A percentile compares a stretch with the other conserved stretches of the same genome.
phyloP scores from a whole-genome alignment of 92 coral and sea anemone species.

The Diadumene lineata region DNA sequence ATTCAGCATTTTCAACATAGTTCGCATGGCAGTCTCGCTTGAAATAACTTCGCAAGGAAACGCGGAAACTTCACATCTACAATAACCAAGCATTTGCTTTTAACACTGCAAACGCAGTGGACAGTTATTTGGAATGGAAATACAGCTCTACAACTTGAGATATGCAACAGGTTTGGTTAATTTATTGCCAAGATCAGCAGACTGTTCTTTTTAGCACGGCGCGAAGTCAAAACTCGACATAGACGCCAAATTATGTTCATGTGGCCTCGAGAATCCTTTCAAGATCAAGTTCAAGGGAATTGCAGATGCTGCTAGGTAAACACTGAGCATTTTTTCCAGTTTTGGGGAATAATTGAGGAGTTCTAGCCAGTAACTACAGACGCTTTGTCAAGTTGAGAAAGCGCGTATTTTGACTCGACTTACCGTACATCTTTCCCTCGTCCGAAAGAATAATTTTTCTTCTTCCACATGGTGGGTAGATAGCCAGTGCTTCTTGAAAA shows the following conservation, averaged over 20 bases:
- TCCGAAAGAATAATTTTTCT: slow-evolving; percentile 97
- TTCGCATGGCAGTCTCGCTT: slow-evolving; percentile 63
- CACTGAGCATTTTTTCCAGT: too few species aligned
- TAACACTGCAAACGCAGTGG: slow-evolving; percentile 4
- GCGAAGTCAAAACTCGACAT: too few species aligned
- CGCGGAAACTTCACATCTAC: slow-evolving; percentile 28
- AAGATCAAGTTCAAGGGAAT: too few species aligned
- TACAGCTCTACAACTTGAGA: neutral
- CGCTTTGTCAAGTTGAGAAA: slow-evolving; percentile 29
- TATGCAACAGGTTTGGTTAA: slow-evolving; percentile 31
- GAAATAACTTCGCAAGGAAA: slow-evolving; percentile 45
- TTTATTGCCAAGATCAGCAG: slow-evolving; percentile 10
- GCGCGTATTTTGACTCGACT: slow-evolving; percentile 35
- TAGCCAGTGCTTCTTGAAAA: slow-evolving; percentile 97
- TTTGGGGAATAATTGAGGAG: too few species aligned
- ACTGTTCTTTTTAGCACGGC: slow-evolving; percentile 37
- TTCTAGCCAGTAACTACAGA: slow-evolving; percentile 27
- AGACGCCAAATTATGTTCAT: too few species aligned
- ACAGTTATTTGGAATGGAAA: neutral
- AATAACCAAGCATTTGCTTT: slow-evolving; percentile 27
- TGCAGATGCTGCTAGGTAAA: too few species aligned
- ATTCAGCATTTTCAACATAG: slow-evolving; percentile 71
- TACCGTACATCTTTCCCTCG: slow-evolving; percentile 99
- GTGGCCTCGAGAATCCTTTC: too few species aligned
- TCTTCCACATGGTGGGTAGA: slow-evolving; percentile 99